Conservation (phyloP, 2,113 vertebrate species). For the Oceanites oceanicus region DNA sequence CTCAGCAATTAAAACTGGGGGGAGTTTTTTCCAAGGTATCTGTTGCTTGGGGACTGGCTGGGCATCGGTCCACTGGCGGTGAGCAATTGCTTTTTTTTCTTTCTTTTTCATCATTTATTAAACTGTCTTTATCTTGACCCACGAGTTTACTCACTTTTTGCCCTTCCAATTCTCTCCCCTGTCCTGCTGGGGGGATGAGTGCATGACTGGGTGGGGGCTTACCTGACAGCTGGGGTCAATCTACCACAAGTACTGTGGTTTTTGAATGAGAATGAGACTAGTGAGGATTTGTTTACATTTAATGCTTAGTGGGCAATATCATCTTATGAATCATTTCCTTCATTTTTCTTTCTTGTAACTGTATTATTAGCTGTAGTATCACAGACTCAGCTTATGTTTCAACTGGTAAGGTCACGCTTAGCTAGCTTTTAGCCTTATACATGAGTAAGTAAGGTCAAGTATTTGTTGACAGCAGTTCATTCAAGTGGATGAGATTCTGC, state of each 20-base stretch:
- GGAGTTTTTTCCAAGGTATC: neutral
- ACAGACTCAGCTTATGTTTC: neutral
- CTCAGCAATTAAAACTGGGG: neutral
- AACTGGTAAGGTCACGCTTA: neutral
- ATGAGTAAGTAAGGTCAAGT: neutral
- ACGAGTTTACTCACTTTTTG: neutral
- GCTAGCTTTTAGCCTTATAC: neutral
- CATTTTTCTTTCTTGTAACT: neutral
- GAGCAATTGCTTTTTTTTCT: neutral
- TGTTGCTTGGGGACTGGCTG: neutral
- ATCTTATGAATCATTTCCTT: neutral
- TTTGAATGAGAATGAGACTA: neutral
- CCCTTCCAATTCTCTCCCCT: neutral
- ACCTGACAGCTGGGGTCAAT: neutral
- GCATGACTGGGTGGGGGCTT: neutral
- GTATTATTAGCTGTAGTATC: neutral
- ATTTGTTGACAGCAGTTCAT: neutral
- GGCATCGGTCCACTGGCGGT: accelerated
- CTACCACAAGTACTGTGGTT: neutral
- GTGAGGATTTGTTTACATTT: neutral
- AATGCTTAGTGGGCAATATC: neutral
- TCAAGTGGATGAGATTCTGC: neutral
- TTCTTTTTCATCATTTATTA: neutral
- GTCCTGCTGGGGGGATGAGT: neutral
- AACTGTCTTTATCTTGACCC: neutral